Evolutionary conservation across 2,888 invertebrate genomes (phyloP), one percentile per base, ranked within the genome.

Genomic region (Apamea epomidion): DNA sequence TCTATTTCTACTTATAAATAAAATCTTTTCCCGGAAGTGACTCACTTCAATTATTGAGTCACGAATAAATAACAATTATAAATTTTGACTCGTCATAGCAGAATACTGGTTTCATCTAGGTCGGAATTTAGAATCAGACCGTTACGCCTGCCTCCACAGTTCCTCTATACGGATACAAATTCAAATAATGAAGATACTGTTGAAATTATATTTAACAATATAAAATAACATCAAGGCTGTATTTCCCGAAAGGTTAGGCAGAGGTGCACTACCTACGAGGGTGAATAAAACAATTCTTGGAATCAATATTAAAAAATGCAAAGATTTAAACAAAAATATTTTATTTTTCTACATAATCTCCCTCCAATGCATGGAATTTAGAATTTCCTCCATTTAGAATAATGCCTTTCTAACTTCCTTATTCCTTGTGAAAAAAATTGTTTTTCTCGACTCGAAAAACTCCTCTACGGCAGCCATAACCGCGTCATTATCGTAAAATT

Each of bases 1-100:
- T 42, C 25, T 37, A 29, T 60, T 54, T 81, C 58, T 48, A 67
- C n/a, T 60, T 32, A n/a, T 16, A 42, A 81, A 51, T 58, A 25
- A 51, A 60, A 60, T 74, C 10, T 62, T n/a, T 80, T 37, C n/a
- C 4, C 68, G 51, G 48, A 60, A n/a, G 32, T 62, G 75, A 75
- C 32, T 82, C 75, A 54, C 16, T 25, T 68, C 10, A 18, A 37
- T n/a, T 67, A 48, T 37, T 68, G 60, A 80, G 68, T 74, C 60
- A 68, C 25, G 21, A 32, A 54, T 42, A 37, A 32, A 54, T 42
- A 37, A 25, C 18, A 67, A 51, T 60, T 29, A 29, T 67, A 18
- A 3, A 79, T 81, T 80, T 81, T 37, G 51, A 42, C 42, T n/a
- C 60, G 68, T 80, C 82, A 29, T 32, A 32, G 21, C n/a, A 45